Percentiles rank a stretch among this genome's conserved stretches.
Conservation (phyloP, 2,888 invertebrate genomes). For the Tridacna crocea region DNA sequence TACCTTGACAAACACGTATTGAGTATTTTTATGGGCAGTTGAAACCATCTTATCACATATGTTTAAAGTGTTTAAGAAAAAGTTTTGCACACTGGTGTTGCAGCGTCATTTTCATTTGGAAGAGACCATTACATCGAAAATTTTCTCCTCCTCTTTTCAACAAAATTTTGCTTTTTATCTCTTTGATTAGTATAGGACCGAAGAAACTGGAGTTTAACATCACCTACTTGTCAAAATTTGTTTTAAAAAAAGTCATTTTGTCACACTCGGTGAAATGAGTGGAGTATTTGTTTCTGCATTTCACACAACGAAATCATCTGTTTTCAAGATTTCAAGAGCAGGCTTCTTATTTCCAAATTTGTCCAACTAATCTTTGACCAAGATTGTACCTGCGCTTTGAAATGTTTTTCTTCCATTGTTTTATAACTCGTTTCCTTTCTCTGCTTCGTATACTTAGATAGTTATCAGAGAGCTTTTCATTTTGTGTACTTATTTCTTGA, state of each 20-base stretch:
- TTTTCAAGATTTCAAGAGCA: conserved; percentile 12
- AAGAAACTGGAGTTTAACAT: conserved; percentile 32
- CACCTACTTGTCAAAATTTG: background rate
- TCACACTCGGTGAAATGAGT: conserved; percentile 15
- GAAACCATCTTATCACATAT: conserved; percentile 31
- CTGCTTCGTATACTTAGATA: background rate
- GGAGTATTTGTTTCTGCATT: conserved; percentile 23
- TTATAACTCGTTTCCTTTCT: conserved; percentile 2
- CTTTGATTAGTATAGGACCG: conserved; percentile 17
- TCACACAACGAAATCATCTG: conserved; percentile 1
- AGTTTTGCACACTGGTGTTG: conserved; percentile 34
- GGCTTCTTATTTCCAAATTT: conserved; percentile 6
- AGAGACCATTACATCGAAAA: conserved; percentile 28
- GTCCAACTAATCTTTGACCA: conserved; percentile 3
- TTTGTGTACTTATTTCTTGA: too few relatives aligned
- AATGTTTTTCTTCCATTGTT: conserved; percentile 11
- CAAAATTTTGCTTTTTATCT: conserved; percentile 18
- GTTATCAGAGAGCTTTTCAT: too few relatives aligned
- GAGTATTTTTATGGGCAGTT: conserved; percentile 9
- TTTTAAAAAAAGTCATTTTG: background rate
- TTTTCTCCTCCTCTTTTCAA: conserved; percentile 12
- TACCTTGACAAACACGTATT: conserved; percentile 10
- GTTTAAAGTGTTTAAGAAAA: conserved; percentile 30
- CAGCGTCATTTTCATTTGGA: background rate
- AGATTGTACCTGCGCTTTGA: conserved; percentile 8